A percentile compares a stretch with the other conserved stretches of the same genome.
Evolutionary conservation across 2,797 vertebrate genomes (phyloP).

Genomic region (Anguilla anguilla): DNA sequence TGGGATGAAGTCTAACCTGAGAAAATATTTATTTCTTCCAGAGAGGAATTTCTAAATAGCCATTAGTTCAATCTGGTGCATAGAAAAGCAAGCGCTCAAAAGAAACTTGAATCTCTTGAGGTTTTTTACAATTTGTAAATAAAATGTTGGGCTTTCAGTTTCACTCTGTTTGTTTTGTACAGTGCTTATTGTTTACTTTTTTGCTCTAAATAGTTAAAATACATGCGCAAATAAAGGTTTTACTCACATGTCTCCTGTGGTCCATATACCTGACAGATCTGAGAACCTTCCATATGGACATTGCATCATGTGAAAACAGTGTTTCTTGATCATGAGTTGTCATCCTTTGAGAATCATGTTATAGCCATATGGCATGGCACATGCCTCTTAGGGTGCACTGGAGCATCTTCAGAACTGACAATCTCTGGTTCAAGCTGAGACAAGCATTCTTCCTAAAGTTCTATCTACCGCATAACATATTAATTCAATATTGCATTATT

Average conservation of each 20-base stretch:
- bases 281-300: not conserved
- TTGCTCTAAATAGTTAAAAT: constrained; percentile 21
- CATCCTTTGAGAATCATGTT: not conserved
- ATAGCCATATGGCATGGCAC: not conserved
- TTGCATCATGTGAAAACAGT: not conserved
- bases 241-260: not conserved
- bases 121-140: not conserved
- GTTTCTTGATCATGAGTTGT: not conserved
- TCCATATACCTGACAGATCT: not conserved
- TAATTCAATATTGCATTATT: not conserved
- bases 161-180: constrained; percentile 54
- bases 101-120: not conserved
- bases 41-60: not conserved
- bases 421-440: not conserved
- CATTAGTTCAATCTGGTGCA: not conserved
- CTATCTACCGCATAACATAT: not conserved
- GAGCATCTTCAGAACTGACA: not conserved
- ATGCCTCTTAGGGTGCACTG: not conserved
- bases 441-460: not conserved
- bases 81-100: not conserved
- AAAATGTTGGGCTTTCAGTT: constrained; percentile 26
- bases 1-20: constrained; percentile 25
- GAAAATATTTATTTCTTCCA: constrained; percentile 13
- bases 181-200: constrained; percentile 44
- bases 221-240: not conserved